phyloP scores from a whole-genome alignment of 2,888 invertebrate species.

The Scaptomyza caliginosa region DNA sequence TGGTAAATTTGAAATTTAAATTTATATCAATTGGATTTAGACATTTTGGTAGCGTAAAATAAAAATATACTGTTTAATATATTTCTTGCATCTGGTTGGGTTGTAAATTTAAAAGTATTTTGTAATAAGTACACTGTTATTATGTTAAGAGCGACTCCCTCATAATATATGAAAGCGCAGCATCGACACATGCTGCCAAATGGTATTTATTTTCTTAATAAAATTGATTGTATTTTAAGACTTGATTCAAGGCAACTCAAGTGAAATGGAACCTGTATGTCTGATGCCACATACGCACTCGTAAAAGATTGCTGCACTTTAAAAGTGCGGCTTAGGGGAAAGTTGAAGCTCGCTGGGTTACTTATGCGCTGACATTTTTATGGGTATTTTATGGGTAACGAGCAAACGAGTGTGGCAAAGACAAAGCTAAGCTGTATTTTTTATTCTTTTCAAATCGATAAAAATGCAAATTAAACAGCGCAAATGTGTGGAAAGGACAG shows the following conservation, averaged over 20 bases:
- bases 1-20: background rate
- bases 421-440: slow-evolving; percentile 73
- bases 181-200: slow-evolving; percentile 14
- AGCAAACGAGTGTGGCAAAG: slow-evolving; percentile 56
- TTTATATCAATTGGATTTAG: too few species aligned
- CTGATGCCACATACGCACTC: slow-evolving; percentile 18
- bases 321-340: slow-evolving; percentile 53
- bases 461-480: slow-evolving; percentile 79
- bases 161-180: background rate
- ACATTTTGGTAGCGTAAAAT: background rate
- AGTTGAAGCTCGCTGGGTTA: slow-evolving; percentile 41
- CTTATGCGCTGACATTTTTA: slow-evolving; percentile 75
- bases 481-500: slow-evolving; percentile 42
- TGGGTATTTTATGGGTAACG: slow-evolving; percentile 68
- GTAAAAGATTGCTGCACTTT: slow-evolving; percentile 53
- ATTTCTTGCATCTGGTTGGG: background rate
- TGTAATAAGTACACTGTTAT: background rate
- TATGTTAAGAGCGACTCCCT: background rate
- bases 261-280: slow-evolving; percentile 11
- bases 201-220: slow-evolving; percentile 29
- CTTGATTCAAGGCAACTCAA: slow-evolving; percentile 15
- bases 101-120: background rate
- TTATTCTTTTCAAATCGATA: slow-evolving; percentile 69
- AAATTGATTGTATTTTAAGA: slow-evolving; percentile 60
- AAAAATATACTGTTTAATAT: background rate